A percentile compares a stretch with the other conserved stretches of the same genome.
phyloP scores from a whole-genome alignment of 2,113 vertebrate genomes.

The Boulengeromyrus knoepffleri region DNA sequence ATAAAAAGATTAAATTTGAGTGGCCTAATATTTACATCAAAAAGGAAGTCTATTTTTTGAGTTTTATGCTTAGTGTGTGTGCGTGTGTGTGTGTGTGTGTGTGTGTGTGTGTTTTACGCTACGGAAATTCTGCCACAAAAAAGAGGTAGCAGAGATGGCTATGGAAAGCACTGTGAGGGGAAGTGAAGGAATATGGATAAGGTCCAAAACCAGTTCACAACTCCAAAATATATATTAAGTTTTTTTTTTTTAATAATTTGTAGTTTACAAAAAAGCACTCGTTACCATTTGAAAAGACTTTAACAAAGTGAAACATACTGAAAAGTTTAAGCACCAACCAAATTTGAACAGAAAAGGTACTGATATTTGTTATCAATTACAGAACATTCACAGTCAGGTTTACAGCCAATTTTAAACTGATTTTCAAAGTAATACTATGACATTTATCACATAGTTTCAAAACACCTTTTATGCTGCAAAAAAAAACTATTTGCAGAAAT shows the following conservation, averaged over 20 bases:
- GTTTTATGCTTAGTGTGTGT: neutral
- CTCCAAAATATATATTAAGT: slow-evolving; percentile 38
- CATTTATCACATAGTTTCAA: slow-evolving; percentile 60
- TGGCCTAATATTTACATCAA: neutral
- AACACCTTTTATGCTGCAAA: slow-evolving; percentile 64
- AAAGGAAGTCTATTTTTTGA: neutral
- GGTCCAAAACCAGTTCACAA: neutral
- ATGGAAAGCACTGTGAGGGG: neutral
- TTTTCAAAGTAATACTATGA: slow-evolving; percentile 76
- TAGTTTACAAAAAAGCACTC: slow-evolving; percentile 2
- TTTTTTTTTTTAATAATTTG: neutral
- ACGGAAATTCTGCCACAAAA: slow-evolving; percentile 63
- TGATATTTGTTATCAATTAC: slow-evolving; percentile 59
- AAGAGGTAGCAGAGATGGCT: slow-evolving; percentile 9
- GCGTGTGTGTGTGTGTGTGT: too few species aligned
- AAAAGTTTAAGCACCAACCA: slow-evolving; percentile 2
- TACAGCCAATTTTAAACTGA: slow-evolving; percentile 79
- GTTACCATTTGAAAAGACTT: neutral
- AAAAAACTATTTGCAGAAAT: slow-evolving; percentile 65
- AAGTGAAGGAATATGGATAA: neutral
- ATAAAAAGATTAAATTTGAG: neutral
- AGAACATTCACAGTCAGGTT: slow-evolving; percentile 71
- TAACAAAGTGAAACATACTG: neutral
- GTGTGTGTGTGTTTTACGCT: slow-evolving; percentile 47
- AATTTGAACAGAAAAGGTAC: slow-evolving; percentile 44